Evolutionary conservation across 2,888 invertebrate species (phyloP).

Genomic region (Schrankia costaestrigalis): DNA sequence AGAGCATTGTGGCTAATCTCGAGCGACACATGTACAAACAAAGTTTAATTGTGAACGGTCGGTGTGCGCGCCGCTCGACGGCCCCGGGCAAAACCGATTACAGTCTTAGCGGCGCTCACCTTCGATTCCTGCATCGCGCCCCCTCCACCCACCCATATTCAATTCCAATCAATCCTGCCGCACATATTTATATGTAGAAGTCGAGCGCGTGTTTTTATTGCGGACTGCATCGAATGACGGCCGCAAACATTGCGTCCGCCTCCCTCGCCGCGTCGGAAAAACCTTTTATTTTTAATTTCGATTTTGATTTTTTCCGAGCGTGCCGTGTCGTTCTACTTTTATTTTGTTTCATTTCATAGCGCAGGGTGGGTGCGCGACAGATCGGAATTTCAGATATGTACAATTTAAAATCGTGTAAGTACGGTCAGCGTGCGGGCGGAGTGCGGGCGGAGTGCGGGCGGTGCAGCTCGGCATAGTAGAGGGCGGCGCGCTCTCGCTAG

Average conservation of each 20-base stretch:
- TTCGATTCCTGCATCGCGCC: constrained; percentile 64
- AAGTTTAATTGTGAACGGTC: constrained; percentile 77
- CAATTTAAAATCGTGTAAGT: constrained; percentile 82
- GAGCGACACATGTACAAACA: constrained; percentile 79
- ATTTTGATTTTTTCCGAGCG: constrained; percentile 79
- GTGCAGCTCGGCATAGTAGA: no score
- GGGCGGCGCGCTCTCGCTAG: constrained; percentile 67
- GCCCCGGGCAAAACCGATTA: constrained; percentile 78
- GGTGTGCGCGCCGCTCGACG: constrained; percentile 30
- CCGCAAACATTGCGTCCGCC: constrained; percentile 77
- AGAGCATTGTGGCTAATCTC: constrained; percentile 79
- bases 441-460: constrained; percentile 46
- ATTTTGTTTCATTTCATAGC: constrained; percentile 81
- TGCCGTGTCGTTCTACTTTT: constrained; percentile 72
- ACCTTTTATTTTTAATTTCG: constrained; percentile 79
- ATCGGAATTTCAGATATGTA: constrained; percentile 81
- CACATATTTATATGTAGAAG: constrained; percentile 77
- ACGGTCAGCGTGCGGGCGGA: constrained; percentile 67
- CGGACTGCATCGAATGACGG: constrained; percentile 76
- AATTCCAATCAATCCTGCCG: constrained; percentile 78
- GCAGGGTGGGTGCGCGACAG: constrained; percentile 78
- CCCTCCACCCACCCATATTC: constrained; percentile 69
- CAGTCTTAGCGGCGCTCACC: constrained; percentile 78
- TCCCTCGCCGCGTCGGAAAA: constrained; percentile 67
- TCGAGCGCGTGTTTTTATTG: constrained; percentile 74